phyloP scores from a whole-genome alignment of 2,888 invertebrate species.

The Drosophila mimetica region DNA sequence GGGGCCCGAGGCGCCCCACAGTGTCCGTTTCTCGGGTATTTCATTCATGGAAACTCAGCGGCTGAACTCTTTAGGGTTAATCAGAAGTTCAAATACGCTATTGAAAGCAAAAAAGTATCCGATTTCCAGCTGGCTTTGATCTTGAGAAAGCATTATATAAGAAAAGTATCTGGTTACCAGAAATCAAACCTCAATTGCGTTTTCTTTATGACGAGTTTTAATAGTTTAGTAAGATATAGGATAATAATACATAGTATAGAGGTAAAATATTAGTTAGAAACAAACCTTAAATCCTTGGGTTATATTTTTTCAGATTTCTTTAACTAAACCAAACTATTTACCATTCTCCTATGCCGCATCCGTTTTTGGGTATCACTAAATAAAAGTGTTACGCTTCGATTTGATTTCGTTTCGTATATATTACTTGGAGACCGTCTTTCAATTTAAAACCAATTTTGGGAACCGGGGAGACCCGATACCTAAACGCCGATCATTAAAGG shows the following conservation, averaged over 20 bases:
- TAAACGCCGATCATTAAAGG: slow-evolving; percentile 84
- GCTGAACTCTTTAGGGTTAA: slow-evolving; percentile 8
- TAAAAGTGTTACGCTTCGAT: slow-evolving; percentile 48
- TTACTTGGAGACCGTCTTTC: slow-evolving; percentile 58
- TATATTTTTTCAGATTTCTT: too few relatives aligned
- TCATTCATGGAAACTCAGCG: slow-evolving; percentile 38
- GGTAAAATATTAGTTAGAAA: too few relatives aligned
- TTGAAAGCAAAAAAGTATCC: neutral
- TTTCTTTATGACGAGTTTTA: neutral
- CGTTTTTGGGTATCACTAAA: neutral
- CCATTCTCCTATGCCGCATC: slow-evolving; percentile 4
- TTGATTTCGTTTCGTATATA: slow-evolving; percentile 53
- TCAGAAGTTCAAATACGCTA: slow-evolving; percentile 33
- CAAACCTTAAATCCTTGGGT: too few relatives aligned
- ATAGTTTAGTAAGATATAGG: neutral
- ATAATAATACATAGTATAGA: too few relatives aligned
- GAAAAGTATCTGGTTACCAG: slow-evolving; percentile 7
- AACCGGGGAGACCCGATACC: slow-evolving; percentile 43
- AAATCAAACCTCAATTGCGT: slow-evolving; percentile 7
- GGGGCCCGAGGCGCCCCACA: slow-evolving; percentile 43
- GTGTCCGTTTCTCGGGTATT: slow-evolving; percentile 29
- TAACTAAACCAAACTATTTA: neutral
- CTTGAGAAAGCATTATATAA: slow-evolving; percentile 6
- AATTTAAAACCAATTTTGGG: slow-evolving; percentile 70
- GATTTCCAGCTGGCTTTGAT: slow-evolving; percentile 5